Base-by-base conservation (phyloP, 2,888 invertebrate species). In the Torymus auratus region DNA sequence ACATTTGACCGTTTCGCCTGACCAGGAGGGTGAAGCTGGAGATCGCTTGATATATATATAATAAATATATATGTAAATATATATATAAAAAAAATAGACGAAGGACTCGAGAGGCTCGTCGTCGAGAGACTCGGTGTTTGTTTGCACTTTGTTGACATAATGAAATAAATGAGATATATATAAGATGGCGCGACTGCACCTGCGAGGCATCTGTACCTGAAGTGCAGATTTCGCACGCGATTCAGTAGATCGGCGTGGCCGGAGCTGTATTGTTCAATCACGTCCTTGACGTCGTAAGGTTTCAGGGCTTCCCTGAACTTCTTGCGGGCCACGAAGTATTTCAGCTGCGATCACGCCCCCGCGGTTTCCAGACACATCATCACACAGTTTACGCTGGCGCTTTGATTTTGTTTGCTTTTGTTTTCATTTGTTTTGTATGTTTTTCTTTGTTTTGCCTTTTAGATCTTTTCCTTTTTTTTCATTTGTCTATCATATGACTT, bases 281-380 rank as follows among this genome's bases (percentile, higher is more conserved):
- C 97, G 92, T 97, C 97, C 93, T 97, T 97, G 90, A 97, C 97
- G 93, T 97, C 97, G 92, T 97, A 97, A 85, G 97, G 97, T 92
- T 96, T 96, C 91, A 97, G 93, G 88, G 96, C 96, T 93, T 97
- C 96, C 92, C 96, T 95, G 94, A 97, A 97, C 93, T 96, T 96
- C 92, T 95, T 94, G 92, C 96, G 94, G 91, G 97, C 96, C 91
- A 97, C 95, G 93, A 96, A 95, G 93, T 96, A 96, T 93, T 96
- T 96, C 92, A 97, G 94, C 94, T 94, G 85, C 82, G 85, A 85
- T 85, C 82, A 82, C 84, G 80, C 80, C 83, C 82, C 84, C 81
- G 81, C 82, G 80, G 72, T 78, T 80, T 78, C 78, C 82, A 83
- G 82, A 86, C 84, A 86, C 84, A 84, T 83, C 75, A 82, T 83